Conservation (phyloP, 2,888 invertebrate species). For the Lobophora halterata region DNA sequence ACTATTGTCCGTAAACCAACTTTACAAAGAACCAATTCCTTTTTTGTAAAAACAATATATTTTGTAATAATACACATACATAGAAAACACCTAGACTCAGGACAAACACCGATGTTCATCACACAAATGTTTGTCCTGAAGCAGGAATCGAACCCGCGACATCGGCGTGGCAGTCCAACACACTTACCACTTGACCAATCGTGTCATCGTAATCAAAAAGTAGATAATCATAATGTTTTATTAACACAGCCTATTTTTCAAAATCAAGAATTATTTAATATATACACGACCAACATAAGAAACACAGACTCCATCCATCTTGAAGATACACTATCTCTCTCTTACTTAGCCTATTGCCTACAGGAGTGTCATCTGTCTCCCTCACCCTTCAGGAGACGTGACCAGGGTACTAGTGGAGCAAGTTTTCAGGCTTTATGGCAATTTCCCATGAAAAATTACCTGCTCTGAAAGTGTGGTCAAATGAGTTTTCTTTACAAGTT, state of each 20-base stretch:
- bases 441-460: constrained; percentile 70
- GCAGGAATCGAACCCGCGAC: too few relatives aligned
- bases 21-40: too few relatives aligned
- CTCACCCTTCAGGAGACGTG: constrained; percentile 53
- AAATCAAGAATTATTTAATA: constrained; percentile 17
- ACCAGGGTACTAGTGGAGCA: constrained; percentile 56
- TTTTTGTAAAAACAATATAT: too few relatives aligned
- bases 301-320: constrained; percentile 44
- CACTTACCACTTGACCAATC: too few relatives aligned
- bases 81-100: too few relatives aligned
- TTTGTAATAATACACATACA: too few relatives aligned
- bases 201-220: too few relatives aligned
- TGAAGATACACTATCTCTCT: constrained; percentile 33
- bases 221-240: too few relatives aligned
- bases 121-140: too few relatives aligned
- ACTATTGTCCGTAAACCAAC: too few relatives aligned
- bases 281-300: constrained; percentile 21
- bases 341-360: constrained; percentile 14
- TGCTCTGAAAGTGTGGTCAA: constrained; percentile 46
- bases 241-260: constrained; percentile 10
- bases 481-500: constrained; percentile 46
- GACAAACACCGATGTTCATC: too few relatives aligned
- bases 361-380: constrained; percentile 13
- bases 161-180: too few relatives aligned
- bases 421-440: constrained; percentile 57